Evolutionary conservation across 2,113 vertebrate genomes (phyloP), one percentile per base, ranked within the genome.

Genomic region (Rhinopomastus cyanomelas): DNA sequence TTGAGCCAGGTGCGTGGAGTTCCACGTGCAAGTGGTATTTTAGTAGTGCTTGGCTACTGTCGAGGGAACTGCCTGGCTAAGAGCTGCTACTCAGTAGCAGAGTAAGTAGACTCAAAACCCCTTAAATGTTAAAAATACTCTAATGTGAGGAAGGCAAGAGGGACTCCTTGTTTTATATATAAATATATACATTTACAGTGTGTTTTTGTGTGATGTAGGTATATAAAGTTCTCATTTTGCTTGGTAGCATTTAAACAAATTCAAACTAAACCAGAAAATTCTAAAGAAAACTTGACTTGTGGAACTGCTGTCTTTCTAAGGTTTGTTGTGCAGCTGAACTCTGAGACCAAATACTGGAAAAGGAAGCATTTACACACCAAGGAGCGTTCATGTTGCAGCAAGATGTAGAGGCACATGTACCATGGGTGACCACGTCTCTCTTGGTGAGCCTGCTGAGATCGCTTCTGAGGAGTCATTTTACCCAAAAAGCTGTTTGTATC

Each of bases 341-440:
- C 13, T 9, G 22, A 48, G 57, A n/a, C 10, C 16, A 87, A 59
- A 36, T 5, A 26, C 15, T 15, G 11, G 34, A 16, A 44, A 64
- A 59, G 21, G 26, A 26, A 46, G 48, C 5, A 4, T 23, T n/a
- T 76, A 6, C 10, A 32, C 48, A 20, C 1, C 16, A 7, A 76
- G 42, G 36, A 25, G 3, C 57, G 29, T 36, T 27, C 42, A 29
- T 26, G 11, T 8, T 65, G 30, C 21, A 76, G 49, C 29, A 30
- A 39, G 20, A 32, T 3, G 11, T 9, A 15, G 36, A 51, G 55
- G 14, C 44, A 84, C 37, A 3, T 1, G 3, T 49, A 2, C 5
- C 5, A 1, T 7, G 29, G 37, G 25, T 59, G 17, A 8, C 48
- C 8, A 1, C 3, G 14, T 23, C 9, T 29, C 3, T 44, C n/a